Evolutionary conservation across 2,113 vertebrate species (phyloP), one percentile per base, ranked within the genome.

Genomic region (Trematomus loennbergii): DNA sequence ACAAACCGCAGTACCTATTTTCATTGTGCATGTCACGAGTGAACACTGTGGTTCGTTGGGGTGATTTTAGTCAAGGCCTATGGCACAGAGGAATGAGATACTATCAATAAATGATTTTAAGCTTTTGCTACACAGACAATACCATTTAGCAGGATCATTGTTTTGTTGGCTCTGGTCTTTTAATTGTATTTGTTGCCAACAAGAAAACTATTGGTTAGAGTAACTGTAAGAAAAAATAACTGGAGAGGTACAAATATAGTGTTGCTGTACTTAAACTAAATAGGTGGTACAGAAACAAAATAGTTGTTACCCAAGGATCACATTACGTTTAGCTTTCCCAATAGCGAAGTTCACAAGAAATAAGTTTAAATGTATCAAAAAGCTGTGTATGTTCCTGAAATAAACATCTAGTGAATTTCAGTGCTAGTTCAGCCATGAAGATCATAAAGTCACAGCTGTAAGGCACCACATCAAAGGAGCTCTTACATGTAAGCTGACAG

Each of bases 391-490:
- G 52, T 55, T 52, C 3, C 50, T 48, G 22, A 57, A 17, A 48
- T 60, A 55, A 71, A 78, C 50, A 52, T 68, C 18, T 2, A 22
- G 77, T 79, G 68, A 73, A 46, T 77, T 40, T 33, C 9, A 22
- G 40, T 49, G 75, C 50, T 12, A n/a, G 50, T 36, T 67, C 75
- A 82, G 45, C 55, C 52, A 11, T 6, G 33, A 13, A 54, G 50
- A 67, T 78, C 11, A 80, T 36, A 75, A 54, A 67, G 50, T 77
- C 83, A 46, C 78, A 76, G 72, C 76, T 64, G 54, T 45, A 43
- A 62, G 73, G 60, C 57, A 63, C 43, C 66, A 72, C 60, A 78
- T 83, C 68, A 85, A 85, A 88, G 75, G 46, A 48, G 82, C 57
- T 2, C 45, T 33, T 12, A 65, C 60, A 17, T 60, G 45, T 40